Conservation (phyloP, 2,888 invertebrate species). For the Dilophus febrilis region DNA sequence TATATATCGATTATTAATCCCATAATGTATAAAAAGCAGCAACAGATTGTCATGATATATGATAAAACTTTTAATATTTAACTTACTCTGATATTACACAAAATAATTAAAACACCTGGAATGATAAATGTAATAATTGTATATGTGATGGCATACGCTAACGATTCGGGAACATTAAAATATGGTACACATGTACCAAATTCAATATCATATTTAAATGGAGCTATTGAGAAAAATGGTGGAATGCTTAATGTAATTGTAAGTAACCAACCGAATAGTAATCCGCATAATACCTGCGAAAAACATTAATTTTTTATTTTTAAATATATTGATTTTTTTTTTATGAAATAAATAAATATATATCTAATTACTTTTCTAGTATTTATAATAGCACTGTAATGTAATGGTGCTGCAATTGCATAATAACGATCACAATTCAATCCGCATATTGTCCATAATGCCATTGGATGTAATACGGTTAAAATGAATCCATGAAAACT, state of each 20-base stretch:
- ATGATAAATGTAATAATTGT: constrained; percentile 45
- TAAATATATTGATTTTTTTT: too few relatives aligned
- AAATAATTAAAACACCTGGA: constrained; percentile 48
- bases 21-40: too few relatives aligned
- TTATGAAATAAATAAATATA: constrained; percentile 2
- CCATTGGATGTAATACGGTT: constrained; percentile 53
- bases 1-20: too few relatives aligned
- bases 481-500: constrained; percentile 47
- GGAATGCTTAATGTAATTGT: constrained; percentile 45
- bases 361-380: constrained; percentile 39
- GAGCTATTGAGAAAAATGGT: constrained; percentile 41
- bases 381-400: constrained; percentile 60
- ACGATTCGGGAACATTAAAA: constrained; percentile 42
- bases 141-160: constrained; percentile 49
- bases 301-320: constrained; percentile 6
- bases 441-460: constrained; percentile 65
- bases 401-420: constrained; percentile 62
- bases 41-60: too few relatives aligned
- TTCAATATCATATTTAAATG: constrained; percentile 35
- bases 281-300: constrained; percentile 42
- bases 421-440: constrained; percentile 64
- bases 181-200: constrained; percentile 50
- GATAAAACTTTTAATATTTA: too few relatives aligned
- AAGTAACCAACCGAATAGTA: constrained; percentile 49
- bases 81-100: constrained; percentile 50